Evolutionary conservation across 2,888 invertebrate genomes (phyloP).

Genomic region (Carabus problematicus): DNA sequence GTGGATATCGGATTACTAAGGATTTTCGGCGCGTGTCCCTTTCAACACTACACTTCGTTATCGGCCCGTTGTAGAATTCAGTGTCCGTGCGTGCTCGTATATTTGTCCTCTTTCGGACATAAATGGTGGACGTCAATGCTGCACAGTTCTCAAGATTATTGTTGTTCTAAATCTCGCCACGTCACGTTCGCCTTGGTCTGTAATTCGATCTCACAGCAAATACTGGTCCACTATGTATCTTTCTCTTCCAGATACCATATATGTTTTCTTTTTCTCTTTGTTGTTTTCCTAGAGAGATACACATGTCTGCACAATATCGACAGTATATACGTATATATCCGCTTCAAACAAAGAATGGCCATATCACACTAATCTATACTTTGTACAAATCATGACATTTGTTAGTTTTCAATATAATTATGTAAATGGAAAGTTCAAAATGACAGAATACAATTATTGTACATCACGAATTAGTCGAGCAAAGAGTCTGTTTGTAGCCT

Average conservation of each 20-base stretch:
- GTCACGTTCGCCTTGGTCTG: constrained; percentile 52
- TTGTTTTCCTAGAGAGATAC: constrained; percentile 26
- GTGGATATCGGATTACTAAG: constrained; percentile 31
- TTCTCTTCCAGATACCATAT: constrained; percentile 12
- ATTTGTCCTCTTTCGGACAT: constrained; percentile 18
- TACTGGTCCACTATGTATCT: constrained; percentile 50
- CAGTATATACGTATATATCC: too few species aligned
- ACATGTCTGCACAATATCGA: too few species aligned
- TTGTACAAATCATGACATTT: too few species aligned
- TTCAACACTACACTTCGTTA: constrained; percentile 2
- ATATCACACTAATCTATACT: too few species aligned
- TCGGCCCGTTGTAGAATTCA: constrained; percentile 6
- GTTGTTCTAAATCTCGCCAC: constrained; percentile 47
- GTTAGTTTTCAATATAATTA: too few species aligned
- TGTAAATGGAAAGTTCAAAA: too few species aligned
- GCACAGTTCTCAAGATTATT: constrained; percentile 38
- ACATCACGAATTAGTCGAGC: too few species aligned
- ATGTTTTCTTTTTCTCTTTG: constrained; percentile 32
- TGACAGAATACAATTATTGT: too few species aligned
- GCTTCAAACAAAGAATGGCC: too few species aligned
- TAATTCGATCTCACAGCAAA: constrained; percentile 56
- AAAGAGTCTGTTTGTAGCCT: constrained; percentile 15
- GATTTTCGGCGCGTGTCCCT: constrained; percentile 15
- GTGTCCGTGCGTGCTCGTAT: constrained; percentile 10
- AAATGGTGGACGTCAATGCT: constrained; percentile 6